A percentile compares a stretch with the other conserved stretches of the same genome.
phyloP scores from a whole-genome alignment of 2,113 vertebrate species.

The Amia ocellicauda region DNA sequence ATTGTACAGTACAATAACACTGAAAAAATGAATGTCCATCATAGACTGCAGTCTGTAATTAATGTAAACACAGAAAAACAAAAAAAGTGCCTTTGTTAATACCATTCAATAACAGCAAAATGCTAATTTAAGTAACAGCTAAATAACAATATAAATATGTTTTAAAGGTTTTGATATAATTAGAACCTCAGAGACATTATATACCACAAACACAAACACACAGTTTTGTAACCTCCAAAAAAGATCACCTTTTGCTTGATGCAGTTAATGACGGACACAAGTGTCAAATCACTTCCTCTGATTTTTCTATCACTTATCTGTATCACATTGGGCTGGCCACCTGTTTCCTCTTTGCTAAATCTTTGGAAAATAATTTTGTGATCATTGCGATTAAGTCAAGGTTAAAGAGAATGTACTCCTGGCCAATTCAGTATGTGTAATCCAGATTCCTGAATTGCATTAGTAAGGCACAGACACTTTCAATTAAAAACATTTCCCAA shows the following conservation, averaged over 20 bases:
- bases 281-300: background rate
- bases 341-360: constrained; percentile 25
- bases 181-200: too few relatives aligned
- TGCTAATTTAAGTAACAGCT: too few relatives aligned
- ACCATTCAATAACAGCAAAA: too few relatives aligned
- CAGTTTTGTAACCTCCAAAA: too few relatives aligned
- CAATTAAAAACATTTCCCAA: constrained; percentile 62
- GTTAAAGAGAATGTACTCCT: constrained; percentile 5
- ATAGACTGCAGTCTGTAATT: too few relatives aligned
- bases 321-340: background rate
- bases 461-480: constrained; percentile 39
- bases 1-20: background rate
- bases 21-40: too few relatives aligned
- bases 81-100: too few relatives aligned
- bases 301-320: background rate
- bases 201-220: too few relatives aligned
- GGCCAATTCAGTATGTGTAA: constrained; percentile 37
- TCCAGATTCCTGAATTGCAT: constrained; percentile 40
- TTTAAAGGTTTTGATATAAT: too few relatives aligned
- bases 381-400: constrained; percentile 6
- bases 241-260: too few relatives aligned
- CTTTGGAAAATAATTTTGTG: constrained; percentile 21
- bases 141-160: too few relatives aligned
- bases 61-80: too few relatives aligned
- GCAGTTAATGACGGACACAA: background rate